Evolutionary conservation across 2,888 invertebrate genomes (phyloP).

Genomic region (Chymomyza fuscimana): DNA sequence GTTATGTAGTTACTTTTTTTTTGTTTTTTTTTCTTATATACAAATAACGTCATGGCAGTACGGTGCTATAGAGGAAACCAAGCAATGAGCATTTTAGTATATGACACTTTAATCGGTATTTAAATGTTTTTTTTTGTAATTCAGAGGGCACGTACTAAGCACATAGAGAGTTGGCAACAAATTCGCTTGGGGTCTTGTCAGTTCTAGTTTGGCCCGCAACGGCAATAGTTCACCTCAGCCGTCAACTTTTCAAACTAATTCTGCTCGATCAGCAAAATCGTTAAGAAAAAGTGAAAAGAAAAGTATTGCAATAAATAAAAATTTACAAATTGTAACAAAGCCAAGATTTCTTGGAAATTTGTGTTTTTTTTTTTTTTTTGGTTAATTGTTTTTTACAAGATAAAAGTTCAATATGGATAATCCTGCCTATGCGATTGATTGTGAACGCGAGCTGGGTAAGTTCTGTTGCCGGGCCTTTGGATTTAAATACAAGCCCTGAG

Average conservation of each 20-base stretch:
- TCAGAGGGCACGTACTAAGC: neutral
- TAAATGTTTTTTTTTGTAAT: neutral
- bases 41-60: neutral
- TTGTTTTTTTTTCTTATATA: neutral
- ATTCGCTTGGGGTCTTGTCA: neutral
- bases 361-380: neutral
- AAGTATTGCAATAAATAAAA: too few species aligned
- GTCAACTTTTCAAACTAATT: neutral
- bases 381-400: neutral
- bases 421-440: constrained; percentile 62
- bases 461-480: constrained; percentile 13
- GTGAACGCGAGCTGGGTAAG: constrained; percentile 60
- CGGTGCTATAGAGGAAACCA: neutral
- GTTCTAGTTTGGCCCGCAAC: neutral
- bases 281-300: too few species aligned
- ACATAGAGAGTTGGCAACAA: neutral
- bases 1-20: neutral
- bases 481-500: neutral
- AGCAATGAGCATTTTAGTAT: neutral
- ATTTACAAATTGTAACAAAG: too few species aligned
- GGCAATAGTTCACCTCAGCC: neutral
- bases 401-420: constrained; percentile 63
- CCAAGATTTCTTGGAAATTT: neutral
- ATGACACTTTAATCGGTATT: neutral
- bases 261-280: neutral